Evolutionary conservation across 2,113 vertebrate genomes (phyloP), one percentile per base, ranked within the genome.

Genomic region (Calcarius ornatus): DNA sequence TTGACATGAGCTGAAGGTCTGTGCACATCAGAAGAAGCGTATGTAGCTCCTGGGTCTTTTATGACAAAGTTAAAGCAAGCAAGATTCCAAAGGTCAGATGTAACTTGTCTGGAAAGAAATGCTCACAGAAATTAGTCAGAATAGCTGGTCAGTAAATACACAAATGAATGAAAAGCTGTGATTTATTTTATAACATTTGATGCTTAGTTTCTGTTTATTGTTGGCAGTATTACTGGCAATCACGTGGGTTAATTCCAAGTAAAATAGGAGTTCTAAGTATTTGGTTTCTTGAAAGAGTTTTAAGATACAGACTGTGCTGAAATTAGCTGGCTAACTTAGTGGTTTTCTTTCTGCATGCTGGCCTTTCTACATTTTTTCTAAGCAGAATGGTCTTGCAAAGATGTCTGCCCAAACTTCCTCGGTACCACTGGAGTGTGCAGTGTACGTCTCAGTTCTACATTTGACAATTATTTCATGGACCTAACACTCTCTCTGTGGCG

Each of bases 171-270:
- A 93, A 91, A 88, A 88, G 31, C 53, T 92, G 43, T 68, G 35
- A 47, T 94, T 91, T 94, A 48, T 94, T 81, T 89, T 83, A 31
- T 42, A 72, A 42, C 22, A 17, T 82, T 77, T 91, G 48, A 27
- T 71, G 42, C 16, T 76, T 92, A 80, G 66, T 91, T 90, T 94
- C 77, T 80, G 27, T 66, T 93, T 82, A 54, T 90, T 89, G 17
- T 81, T 90, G 71, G 53, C 69, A 68, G 12, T 72, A 70, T 81
- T 86, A 50, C 24, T 85, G 79, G 51, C 48, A 87, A 42, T 84
- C 60, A 19, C 69, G 57, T 76, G 27, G 19, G 38, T 71, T 92
- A 60, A 73, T 64, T 91, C 18, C 43, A 88, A 51, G 85, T 64
- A 72, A 72, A 87, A 72, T 51, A 73, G 43, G 81, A 78, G 20